Evolutionary conservation across 2,797 vertebrate species (phyloP).

Genomic region (Enteromius treurensis): DNA sequence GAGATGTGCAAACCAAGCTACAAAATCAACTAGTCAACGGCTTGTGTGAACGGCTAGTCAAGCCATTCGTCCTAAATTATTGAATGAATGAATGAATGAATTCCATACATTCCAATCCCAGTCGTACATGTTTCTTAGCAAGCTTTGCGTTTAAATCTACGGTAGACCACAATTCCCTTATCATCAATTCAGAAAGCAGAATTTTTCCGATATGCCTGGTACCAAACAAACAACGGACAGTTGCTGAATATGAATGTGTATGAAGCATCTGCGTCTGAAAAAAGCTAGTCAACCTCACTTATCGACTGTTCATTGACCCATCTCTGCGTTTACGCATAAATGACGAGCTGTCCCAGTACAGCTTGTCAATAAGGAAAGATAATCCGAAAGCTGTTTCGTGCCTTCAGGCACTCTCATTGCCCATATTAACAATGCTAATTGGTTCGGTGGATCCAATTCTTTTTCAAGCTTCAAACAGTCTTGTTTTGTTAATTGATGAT

Average conservation of each 20-base stretch:
- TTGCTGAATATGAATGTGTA: neutral
- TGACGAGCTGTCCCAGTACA: conserved; percentile 21
- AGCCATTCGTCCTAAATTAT: neutral
- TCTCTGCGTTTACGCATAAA: conserved; percentile 8
- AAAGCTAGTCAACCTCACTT: neutral
- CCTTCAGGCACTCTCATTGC: conserved; percentile 23
- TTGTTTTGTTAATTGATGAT: conserved; percentile 47
- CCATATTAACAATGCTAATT: conserved; percentile 46
- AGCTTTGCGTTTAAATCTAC: neutral
- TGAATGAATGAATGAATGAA: too few relatives aligned
- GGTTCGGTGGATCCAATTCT: conserved; percentile 43
- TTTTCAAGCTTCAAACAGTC: conserved; percentile 33
- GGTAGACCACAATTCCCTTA: too few relatives aligned
- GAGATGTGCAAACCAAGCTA: neutral
- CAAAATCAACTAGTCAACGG: neutral
- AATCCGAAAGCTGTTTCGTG: conserved; percentile 9
- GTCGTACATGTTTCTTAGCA: neutral
- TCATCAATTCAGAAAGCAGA: neutral
- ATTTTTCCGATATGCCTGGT: neutral
- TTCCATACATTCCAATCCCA: neutral
- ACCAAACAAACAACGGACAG: neutral
- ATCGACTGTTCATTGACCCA: neutral
- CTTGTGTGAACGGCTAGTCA: neutral
- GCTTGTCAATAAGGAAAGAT: conserved; percentile 37
- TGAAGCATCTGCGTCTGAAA: neutral